Evolutionary conservation across 1,140 invertebrate genomes (phyloP).

Genomic region (Drosophila baimaii): DNA sequence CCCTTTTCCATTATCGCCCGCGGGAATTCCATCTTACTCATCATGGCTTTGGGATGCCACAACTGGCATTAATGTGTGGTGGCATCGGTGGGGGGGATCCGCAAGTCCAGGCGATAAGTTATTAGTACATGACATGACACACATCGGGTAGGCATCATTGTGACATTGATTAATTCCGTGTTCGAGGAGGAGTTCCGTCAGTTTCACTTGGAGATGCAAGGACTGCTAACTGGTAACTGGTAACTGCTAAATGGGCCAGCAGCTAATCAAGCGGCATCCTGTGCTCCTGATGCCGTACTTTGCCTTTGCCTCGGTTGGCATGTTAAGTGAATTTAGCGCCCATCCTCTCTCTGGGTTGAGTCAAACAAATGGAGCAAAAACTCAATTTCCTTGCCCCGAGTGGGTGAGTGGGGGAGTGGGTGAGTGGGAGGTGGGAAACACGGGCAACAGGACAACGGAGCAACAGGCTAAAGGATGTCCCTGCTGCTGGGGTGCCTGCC

Average conservation of each 20-base stretch:
- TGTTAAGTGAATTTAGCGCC: slow-evolving; percentile 54
- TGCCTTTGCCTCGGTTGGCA: background rate
- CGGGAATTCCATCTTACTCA: background rate
- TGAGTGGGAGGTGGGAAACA: no score
- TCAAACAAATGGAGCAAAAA: slow-evolving; percentile 50
- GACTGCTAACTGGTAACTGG: no score
- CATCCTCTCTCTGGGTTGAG: background rate
- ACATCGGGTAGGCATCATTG: background rate
- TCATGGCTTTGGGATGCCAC: no score
- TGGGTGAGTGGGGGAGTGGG: no score
- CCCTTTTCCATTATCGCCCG: background rate
- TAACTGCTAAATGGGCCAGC: slow-evolving; percentile 54
- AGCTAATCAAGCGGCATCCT: slow-evolving; percentile 55
- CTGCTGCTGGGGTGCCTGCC: background rate
- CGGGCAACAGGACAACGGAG: slow-evolving; percentile 6
- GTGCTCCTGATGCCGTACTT: slow-evolving; percentile 11
- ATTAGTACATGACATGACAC: slow-evolving; percentile 22
- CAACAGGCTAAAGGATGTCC: slow-evolving; percentile 46
- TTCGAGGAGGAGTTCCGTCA: no score
- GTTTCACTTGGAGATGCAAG: no score
- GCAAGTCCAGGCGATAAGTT: slow-evolving; percentile 5
- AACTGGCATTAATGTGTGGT: no score
- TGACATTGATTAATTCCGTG: slow-evolving; percentile 3
- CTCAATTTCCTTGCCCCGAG: slow-evolving; percentile 59
- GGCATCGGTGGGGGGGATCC: no score